A percentile compares a stretch with the other conserved stretches of the same genome.
Conservation (phyloP, 1,140 invertebrate genomes). For the Cyclargus thomasi region DNA sequence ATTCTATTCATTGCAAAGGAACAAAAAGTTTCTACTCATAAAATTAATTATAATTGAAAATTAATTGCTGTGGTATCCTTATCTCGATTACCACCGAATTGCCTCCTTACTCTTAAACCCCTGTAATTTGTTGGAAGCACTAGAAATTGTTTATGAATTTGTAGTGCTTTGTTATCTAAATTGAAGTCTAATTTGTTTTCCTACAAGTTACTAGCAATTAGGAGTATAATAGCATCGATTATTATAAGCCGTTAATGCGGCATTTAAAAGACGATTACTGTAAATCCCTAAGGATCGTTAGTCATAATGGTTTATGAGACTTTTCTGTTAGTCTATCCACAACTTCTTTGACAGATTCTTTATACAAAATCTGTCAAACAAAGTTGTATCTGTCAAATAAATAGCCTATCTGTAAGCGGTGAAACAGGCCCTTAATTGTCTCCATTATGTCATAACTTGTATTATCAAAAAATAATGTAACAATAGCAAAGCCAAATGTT, state of each 20-base stretch:
- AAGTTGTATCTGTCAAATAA: too few species aligned
- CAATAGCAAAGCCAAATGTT: too few species aligned
- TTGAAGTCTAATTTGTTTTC: background rate
- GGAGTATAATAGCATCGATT: too few species aligned
- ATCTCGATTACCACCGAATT: background rate
- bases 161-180: background rate
- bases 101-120: background rate
- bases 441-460: too few species aligned
- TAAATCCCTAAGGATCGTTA: background rate
- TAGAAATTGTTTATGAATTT: background rate
- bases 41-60: background rate
- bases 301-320: too few species aligned
- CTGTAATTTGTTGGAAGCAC: background rate
- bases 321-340: too few species aligned
- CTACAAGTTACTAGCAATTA: background rate
- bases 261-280: background rate
- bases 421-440: too few species aligned
- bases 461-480: too few species aligned
- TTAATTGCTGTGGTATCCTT: background rate
- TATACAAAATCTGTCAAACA: too few species aligned
- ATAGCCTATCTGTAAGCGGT: too few species aligned
- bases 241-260: background rate
- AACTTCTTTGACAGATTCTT: too few species aligned
- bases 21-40: background rate
- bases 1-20: too few species aligned